Base-by-base conservation (phyloP, 2,113 vertebrate genomes). In the Notiomystis cincta region DNA sequence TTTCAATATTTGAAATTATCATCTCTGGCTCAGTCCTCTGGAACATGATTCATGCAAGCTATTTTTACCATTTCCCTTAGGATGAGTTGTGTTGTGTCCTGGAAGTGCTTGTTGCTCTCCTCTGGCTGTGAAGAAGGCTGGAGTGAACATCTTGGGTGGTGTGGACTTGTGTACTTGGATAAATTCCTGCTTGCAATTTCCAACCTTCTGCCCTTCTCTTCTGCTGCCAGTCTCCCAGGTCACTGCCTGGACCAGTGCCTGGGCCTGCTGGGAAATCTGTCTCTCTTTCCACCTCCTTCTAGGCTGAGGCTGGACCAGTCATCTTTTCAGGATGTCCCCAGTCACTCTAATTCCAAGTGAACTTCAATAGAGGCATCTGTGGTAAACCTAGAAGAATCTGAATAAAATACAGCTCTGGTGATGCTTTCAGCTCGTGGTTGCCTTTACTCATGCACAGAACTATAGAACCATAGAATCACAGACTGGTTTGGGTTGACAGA, bases 371-470 rank as follows among this genome's bases (percentile, higher is more conserved):
- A 76, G 11, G 21, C 28, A 25, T 51, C 45, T 73, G 31, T 44
- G 44, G 21, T 62, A 62, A 83, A 57, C 23, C 28, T 33, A 87
- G 56, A 83, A 50, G 30, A 40, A 61, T 47, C 19, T 40, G 40
- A 45, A 57, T 25, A 44, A 75, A 79, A 24, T 6, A 21, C 8
- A 30, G 9, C 12, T 76, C 78, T 25, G 35, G n/a, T 47, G 22
- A 31, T 35, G 20, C 12, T 75, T 37, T 60, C 30, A 69, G 28
- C 15, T 82, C 44, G 50, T 25, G 17, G 9, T 44, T 79, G 21
- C 35, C 19, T 57, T 50, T 51, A 25, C 15, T 42, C 6, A 2
- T 47, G 47, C 0, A 0, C 40, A 50, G 14, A 82, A 23, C 23
- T 23, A n/a, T 9, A n/a, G 30, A 82, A 82, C 13, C 53, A 69